phyloP scores from a whole-genome alignment of 1,140 invertebrate genomes.

The Caenorhabditis latens region DNA sequence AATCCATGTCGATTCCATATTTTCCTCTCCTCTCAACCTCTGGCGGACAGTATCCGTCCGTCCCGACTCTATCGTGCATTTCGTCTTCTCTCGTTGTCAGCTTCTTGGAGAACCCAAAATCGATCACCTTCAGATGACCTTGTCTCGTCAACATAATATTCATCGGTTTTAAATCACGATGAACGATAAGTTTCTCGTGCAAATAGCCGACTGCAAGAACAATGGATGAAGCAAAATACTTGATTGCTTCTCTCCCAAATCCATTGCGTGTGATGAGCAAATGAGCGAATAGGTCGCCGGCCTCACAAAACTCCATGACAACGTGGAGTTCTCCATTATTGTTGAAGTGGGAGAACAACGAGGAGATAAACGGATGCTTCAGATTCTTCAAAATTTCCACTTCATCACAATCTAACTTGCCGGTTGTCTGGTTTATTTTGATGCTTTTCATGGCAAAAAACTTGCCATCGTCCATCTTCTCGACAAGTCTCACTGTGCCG shows the following conservation, averaged over 20 bases:
- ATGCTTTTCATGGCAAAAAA: constrained; percentile 10
- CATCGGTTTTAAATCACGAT: constrained; percentile 17
- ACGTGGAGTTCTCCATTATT: not conserved
- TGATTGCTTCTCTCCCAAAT: not conserved
- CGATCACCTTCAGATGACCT: constrained; percentile 10
- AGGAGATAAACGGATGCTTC: constrained; percentile 14
- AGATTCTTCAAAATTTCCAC: not conserved
- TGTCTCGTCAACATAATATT: constrained; percentile 21
- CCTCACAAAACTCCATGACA: constrained; percentile 18
- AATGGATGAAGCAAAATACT: not conserved
- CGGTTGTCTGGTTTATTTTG: not conserved
- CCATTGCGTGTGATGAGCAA: not conserved
- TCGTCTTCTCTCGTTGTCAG: not conserved
- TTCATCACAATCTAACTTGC: not conserved
- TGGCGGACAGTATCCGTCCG: not conserved
- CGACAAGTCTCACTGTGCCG: not conserved
- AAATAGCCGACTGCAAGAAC: not conserved
- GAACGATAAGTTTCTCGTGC: not conserved
- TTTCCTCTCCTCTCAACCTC: not conserved
- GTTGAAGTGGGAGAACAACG: not conserved
- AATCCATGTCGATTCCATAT: constrained; percentile 39
- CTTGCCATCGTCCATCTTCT: not conserved
- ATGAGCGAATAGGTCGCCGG: constrained; percentile 4
- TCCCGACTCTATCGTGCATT: constrained; percentile 7
- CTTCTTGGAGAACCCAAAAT: constrained; percentile 31